A percentile compares a stretch with the other conserved stretches of the same genome.
phyloP scores from a whole-genome alignment of 2,888 invertebrate genomes.

The Drosophila niveifrons region DNA sequence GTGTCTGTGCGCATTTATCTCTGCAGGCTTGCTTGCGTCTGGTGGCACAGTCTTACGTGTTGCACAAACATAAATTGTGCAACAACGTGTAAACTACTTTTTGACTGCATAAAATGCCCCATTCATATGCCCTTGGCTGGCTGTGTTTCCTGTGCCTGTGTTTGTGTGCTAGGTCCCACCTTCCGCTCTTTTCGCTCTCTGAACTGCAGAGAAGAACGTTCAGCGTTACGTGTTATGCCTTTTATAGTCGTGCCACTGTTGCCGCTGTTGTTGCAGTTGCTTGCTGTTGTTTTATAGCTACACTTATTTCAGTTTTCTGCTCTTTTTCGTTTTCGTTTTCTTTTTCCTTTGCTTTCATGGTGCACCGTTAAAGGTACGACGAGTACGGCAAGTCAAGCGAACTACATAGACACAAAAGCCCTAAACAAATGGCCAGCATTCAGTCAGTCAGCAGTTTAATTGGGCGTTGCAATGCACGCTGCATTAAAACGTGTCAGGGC shows the following conservation, averaged over 20 bases:
- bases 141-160: slow-evolving; percentile 42
- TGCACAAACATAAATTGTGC: slow-evolving; percentile 83
- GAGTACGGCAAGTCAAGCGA: slow-evolving; percentile 25
- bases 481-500: slow-evolving; percentile 19
- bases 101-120: slow-evolving; percentile 75
- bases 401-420: slow-evolving; percentile 17
- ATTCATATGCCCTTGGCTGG: slow-evolving; percentile 62
- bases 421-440: slow-evolving; percentile 28
- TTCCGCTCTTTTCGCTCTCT: not conserved
- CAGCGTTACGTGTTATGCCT: slow-evolving; percentile 72
- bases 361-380: slow-evolving; percentile 54
- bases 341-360: slow-evolving; percentile 25
- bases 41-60: slow-evolving; percentile 76
- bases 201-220: slow-evolving; percentile 62
- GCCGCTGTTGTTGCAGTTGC: slow-evolving; percentile 29
- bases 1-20: slow-evolving; percentile 38
- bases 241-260: slow-evolving; percentile 64
- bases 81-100: slow-evolving; percentile 83
- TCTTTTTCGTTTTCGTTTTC: slow-evolving; percentile 28
- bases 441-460: slow-evolving; percentile 41
- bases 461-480: slow-evolving; percentile 21
- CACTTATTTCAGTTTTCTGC: slow-evolving; percentile 26
- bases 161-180: slow-evolving; percentile 4
- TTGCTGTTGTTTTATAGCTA: slow-evolving; percentile 37
- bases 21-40: slow-evolving; percentile 44